A percentile compares a stretch with the other conserved stretches of the same genome.
phyloP scores from a whole-genome alignment of 2,888 invertebrate genomes.

The Papilio demoleus region DNA sequence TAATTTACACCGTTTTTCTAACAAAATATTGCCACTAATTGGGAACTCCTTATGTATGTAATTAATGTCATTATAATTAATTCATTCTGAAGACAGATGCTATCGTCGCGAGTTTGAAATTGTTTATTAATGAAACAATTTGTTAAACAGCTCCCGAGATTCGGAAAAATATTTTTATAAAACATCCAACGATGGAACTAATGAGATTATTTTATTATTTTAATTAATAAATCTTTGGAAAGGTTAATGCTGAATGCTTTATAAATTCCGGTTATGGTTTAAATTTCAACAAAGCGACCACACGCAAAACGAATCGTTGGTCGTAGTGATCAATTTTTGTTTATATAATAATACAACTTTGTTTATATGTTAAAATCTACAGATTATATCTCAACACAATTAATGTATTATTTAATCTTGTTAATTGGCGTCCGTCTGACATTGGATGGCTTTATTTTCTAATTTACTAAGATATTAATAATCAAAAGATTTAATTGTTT shows the following conservation, averaged over 20 bases:
- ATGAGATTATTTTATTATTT: conserved; percentile 59
- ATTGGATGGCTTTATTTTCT: not conserved
- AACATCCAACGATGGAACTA: conserved; percentile 57
- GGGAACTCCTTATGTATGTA: conserved; percentile 61
- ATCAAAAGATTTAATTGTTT: not conserved
- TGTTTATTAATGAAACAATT: conserved; percentile 71
- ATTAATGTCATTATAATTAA: conserved; percentile 69
- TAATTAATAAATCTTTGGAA: conserved; percentile 63
- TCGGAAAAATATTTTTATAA: conserved; percentile 54
- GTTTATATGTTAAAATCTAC: conserved; percentile 15
- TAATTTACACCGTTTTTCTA: conserved; percentile 40
- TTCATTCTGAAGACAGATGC: conserved; percentile 67
- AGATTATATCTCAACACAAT: conserved; percentile 17
- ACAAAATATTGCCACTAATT: conserved; percentile 58
- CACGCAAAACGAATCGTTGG: conserved; percentile 43
- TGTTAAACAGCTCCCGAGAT: conserved; percentile 61
- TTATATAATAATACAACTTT: conserved; percentile 15
- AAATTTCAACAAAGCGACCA: conserved; percentile 47
- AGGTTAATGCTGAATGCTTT: conserved; percentile 37
- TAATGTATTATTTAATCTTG: conserved; percentile 5
- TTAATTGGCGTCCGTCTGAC: conserved; percentile 15
- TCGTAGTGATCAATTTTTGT: conserved; percentile 17
- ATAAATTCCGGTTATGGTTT: conserved; percentile 49
- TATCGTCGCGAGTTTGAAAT: conserved; percentile 63
- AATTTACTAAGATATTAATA: not conserved